phyloP scores from a whole-genome alignment of 2,888 invertebrate genomes.

The Chrysodeixis includens region DNA sequence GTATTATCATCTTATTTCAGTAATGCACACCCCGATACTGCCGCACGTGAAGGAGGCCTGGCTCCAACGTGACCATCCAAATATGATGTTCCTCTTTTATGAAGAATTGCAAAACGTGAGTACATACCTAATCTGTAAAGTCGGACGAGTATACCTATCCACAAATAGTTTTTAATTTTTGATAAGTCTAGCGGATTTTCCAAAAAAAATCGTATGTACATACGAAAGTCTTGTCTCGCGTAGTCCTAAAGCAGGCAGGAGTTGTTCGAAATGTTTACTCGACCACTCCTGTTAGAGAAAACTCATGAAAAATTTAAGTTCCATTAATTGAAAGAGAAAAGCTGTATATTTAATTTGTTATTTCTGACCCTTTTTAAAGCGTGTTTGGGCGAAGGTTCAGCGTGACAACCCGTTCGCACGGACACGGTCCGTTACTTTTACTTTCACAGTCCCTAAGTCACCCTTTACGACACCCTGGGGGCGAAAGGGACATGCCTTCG shows the following conservation, averaged over 20 bases:
- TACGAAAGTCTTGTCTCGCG: no score
- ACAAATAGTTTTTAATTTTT: no score
- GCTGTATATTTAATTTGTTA: constrained; percentile 3
- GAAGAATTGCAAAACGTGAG: constrained; percentile 91
- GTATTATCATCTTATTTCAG: constrained; percentile 71
- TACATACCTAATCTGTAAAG: no score
- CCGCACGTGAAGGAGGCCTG: constrained; percentile 93
- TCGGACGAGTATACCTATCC: no score
- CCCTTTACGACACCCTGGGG: neutral
- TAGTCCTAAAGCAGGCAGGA: no score
- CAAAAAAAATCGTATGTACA: no score
- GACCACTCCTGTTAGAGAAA: no score
- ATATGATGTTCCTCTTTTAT: constrained; percentile 93
- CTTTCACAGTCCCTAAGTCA: neutral
- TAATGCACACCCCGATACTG: constrained; percentile 92
- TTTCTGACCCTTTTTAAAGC: neutral
- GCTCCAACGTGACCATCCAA: constrained; percentile 89
- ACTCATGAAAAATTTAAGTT: neutral
- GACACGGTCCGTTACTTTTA: constrained; percentile 6
- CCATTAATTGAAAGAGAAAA: neutral
- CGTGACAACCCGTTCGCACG: neutral
- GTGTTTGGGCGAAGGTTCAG: neutral
- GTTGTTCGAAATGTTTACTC: no score
- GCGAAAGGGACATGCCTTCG: neutral
- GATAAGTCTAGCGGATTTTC: no score